A percentile compares a stretch with the other conserved stretches of the same genome.
Conservation (phyloP, 2,113 vertebrate genomes). For the Pogona vitticeps region DNA sequence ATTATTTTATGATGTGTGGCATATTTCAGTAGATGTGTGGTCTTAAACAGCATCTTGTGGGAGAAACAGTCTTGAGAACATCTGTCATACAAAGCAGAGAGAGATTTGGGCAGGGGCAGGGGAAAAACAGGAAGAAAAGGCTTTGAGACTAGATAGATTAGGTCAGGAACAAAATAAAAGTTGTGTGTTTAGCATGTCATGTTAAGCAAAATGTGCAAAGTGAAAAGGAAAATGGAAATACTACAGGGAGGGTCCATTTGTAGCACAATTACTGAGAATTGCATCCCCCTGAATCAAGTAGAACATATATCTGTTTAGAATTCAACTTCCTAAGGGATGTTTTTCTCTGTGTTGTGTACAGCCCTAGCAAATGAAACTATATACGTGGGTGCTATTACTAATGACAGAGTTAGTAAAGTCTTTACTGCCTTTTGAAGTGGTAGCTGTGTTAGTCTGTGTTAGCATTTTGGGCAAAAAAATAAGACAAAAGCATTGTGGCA, state of each 20-base stretch:
- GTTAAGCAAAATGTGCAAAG: too few relatives aligned
- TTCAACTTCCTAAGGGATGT: neutral
- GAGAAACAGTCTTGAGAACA: rapidly evolving
- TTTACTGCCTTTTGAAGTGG: too few relatives aligned
- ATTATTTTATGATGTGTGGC: too few relatives aligned
- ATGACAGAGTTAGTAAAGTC: neutral
- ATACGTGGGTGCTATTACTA: neutral
- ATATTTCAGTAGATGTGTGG: neutral
- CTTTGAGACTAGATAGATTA: neutral
- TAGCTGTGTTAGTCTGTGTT: too few relatives aligned
- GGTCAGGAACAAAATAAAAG: neutral
- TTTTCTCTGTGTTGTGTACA: neutral
- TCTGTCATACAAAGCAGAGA: neutral
- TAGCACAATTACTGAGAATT: neutral
- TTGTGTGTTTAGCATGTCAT: neutral
- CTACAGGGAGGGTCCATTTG: neutral
- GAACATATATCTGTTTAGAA: neutral
- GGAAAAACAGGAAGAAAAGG: neutral
- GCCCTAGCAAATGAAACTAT: neutral
- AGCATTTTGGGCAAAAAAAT: too few relatives aligned
- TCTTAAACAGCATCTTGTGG: neutral
- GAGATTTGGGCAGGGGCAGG: neutral
- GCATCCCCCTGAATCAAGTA: neutral
- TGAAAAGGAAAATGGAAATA: neutral
- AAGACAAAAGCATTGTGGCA: too few relatives aligned